Evolutionary conservation across 2,888 invertebrate genomes (phyloP), one percentile per base, ranked within the genome.

Genomic region (Stegophylla sp.): DNA sequence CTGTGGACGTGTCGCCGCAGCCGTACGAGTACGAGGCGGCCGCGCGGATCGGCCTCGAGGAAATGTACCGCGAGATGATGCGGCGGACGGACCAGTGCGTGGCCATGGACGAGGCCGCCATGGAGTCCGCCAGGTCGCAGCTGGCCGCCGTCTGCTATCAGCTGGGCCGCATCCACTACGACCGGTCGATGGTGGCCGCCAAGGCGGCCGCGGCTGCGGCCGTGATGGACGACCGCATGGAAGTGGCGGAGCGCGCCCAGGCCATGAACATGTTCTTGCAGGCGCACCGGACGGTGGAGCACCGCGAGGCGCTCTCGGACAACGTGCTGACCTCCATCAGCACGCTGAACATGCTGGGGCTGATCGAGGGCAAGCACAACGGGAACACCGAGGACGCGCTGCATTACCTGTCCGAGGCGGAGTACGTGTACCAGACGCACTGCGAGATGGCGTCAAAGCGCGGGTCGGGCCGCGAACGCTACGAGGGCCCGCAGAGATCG

Each of bases 321-420:
- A 66, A 66, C 45, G 26, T 66, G 45, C 23, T 66, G 23, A 66
- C 15, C 26, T 43, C 15, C 17, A 66, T 66, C 9, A 66, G 45
- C 26, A 23, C 66, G 9, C 66, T 66, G 7, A 66, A 66, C 10
- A 66, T 66, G 66, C 15, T 66, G 17, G 66, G 20, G 3, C 23
- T 45, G 2, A 17, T 66, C 3, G 15, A 45, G 43, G 17, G 3
- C 7, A 43, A 23, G 9, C 9, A 66, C 45, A 15, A 23, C 0
- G 43, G 15, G 15, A 15, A 45, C 45, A 0, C 20, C 23, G 66
- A 66, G 3, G 17, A 15, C 15, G 66, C 66, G 13, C 23, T 66
- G 10, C 23, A 66, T 2, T 66, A 17, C 23, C 17, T 66, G 23
- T 3, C 15, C 7, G 17, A 23, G 23, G 45, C 66, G 3, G 45